Evolutionary conservation across 2,113 vertebrate genomes (phyloP).

Genomic region (Tylochromis polylepis): DNA sequence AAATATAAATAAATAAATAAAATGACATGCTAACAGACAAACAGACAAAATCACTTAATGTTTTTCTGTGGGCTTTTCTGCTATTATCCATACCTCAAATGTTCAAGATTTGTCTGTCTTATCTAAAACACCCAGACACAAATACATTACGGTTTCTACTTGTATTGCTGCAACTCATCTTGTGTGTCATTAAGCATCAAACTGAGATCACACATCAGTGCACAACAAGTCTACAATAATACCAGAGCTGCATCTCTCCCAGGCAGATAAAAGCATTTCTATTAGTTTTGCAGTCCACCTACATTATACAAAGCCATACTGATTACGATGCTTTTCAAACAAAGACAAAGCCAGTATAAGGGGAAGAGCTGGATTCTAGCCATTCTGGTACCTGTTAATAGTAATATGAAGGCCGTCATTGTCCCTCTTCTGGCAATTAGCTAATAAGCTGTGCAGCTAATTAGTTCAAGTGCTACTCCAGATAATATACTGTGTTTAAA

Average conservation of each 20-base stretch:
- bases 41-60: neutral
- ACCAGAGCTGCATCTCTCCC: neutral
- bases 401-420: constrained; percentile 19
- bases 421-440: constrained; percentile 39
- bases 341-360: neutral
- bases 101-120: neutral
- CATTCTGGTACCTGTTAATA: constrained; percentile 25
- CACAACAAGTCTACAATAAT: neutral
- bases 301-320: neutral
- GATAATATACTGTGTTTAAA: constrained; percentile 28
- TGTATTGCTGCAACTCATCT: neutral
- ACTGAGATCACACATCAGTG: neutral
- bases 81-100: neutral
- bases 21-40: neutral
- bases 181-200: neutral
- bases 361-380: neutral
- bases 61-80: neutral
- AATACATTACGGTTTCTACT: neutral
- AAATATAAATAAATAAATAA: neutral
- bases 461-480: constrained; percentile 36
- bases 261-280: neutral
- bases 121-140: neutral
- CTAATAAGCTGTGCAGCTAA: constrained; percentile 36
- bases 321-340: constrained; percentile 4
- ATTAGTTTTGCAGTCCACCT: neutral